Percentiles rank a stretch among this genome's conserved stretches.
Evolutionary conservation across 1,140 invertebrate genomes (phyloP).

Genomic region (Sesamia nonagrioides): DNA sequence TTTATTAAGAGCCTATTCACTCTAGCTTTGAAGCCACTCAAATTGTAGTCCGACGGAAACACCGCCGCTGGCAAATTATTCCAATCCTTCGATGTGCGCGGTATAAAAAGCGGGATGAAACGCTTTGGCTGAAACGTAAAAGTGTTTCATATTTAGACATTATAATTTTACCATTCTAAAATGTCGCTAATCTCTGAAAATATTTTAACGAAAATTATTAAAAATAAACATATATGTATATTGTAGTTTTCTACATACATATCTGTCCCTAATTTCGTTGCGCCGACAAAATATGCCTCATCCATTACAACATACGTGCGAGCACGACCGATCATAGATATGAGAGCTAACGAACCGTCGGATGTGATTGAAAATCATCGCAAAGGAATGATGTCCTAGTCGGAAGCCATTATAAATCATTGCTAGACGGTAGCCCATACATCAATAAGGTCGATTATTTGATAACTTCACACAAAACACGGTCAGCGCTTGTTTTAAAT

Average conservation of each 20-base stretch:
- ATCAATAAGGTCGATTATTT: constrained; percentile 85
- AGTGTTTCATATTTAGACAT: too few relatives aligned
- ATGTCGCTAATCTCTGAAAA: not conserved
- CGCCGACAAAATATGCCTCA: constrained; percentile 52
- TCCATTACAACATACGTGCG: constrained; percentile 56
- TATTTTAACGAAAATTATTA: too few relatives aligned
- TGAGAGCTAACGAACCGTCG: constrained; percentile 82
- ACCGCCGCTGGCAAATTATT: too few relatives aligned
- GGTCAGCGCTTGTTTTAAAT: constrained; percentile 62
- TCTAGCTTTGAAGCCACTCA: too few relatives aligned
- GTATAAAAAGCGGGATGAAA: too few relatives aligned
- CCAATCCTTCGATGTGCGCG: too few relatives aligned
- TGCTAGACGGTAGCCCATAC: constrained; percentile 79
- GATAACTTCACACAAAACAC: constrained; percentile 77
- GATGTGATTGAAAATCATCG: constrained; percentile 86
- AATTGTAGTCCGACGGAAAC: too few relatives aligned
- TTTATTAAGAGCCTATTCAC: too few relatives aligned
- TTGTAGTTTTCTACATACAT: not conserved
- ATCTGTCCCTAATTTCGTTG: not conserved
- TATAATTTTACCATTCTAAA: not conserved
- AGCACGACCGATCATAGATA: constrained; percentile 74
- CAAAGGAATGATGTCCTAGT: constrained; percentile 83
- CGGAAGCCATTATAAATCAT: constrained; percentile 86
- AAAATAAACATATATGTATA: not conserved
- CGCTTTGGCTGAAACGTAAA: too few relatives aligned